Conservation (phyloP, 2,797 vertebrate genomes). For the Limnodromus scolopaceus region DNA sequence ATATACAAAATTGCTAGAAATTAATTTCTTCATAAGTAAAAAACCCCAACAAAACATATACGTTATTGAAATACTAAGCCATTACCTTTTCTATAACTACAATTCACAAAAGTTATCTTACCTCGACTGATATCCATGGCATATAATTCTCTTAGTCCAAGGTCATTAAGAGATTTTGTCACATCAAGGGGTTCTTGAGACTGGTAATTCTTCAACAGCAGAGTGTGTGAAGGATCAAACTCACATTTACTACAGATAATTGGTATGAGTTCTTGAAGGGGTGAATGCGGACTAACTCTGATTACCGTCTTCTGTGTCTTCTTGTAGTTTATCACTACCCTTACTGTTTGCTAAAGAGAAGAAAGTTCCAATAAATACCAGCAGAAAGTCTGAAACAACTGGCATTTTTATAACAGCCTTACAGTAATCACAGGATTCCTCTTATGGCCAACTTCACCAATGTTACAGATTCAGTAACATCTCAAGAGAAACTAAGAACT, state of each 20-base stretch:
- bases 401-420: neutral
- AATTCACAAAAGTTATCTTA: conserved; percentile 59
- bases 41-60: neutral
- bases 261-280: conserved; percentile 85
- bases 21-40: neutral
- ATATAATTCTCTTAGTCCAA: conserved; percentile 92
- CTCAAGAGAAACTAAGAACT: neutral
- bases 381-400: neutral
- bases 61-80: neutral
- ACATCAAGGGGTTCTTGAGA: conserved; percentile 88
- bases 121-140: conserved; percentile 90
- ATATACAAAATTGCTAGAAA: neutral
- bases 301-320: conserved; percentile 95
- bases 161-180: conserved; percentile 90
- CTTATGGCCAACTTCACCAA: neutral
- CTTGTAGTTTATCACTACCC: conserved; percentile 96
- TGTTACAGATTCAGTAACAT: neutral
- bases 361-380: conserved; percentile 17
- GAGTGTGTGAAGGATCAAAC: conserved; percentile 86
- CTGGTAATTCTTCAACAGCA: conserved; percentile 86
- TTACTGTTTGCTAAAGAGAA: conserved; percentile 89
- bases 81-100: neutral
- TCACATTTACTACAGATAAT: conserved; percentile 96
- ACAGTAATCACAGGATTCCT: neutral
- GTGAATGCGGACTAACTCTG: conserved; percentile 88